Evolutionary conservation across 2,888 invertebrate genomes (phyloP).

Genomic region (Zonitis immaculata): DNA sequence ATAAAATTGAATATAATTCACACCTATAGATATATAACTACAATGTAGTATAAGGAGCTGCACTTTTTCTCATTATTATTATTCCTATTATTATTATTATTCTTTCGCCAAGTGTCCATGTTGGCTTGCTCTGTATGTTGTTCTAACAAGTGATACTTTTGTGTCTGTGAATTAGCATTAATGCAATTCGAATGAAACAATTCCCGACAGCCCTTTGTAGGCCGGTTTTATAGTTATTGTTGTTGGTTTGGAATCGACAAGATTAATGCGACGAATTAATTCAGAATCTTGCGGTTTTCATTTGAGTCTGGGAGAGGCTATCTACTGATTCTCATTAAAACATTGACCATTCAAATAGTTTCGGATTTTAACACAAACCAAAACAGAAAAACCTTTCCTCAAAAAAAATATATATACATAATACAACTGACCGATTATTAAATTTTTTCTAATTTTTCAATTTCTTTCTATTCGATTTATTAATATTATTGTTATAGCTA

Average conservation of each 20-base stretch:
- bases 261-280: slow-evolving; percentile 34
- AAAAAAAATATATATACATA: slow-evolving; percentile 6
- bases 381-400: no score
- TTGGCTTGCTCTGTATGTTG: not conserved
- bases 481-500: no score
- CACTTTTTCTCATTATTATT: no score
- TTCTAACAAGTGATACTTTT: slow-evolving; percentile 16
- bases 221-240: slow-evolving; percentile 22
- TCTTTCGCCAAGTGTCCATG: not conserved
- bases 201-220: slow-evolving; percentile 15
- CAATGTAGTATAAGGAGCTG: no score
- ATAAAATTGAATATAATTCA: no score
- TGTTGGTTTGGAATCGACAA: slow-evolving; percentile 18
- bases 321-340: slow-evolving; percentile 20
- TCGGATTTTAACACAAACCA: no score
- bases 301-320: slow-evolving; percentile 15
- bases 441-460: no score
- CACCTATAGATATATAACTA: no score
- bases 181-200: slow-evolving; percentile 28
- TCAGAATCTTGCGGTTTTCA: slow-evolving; percentile 28
- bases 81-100: no score
- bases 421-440: no score
- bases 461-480: no score
- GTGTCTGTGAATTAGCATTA: slow-evolving; percentile 30
- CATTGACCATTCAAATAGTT: slow-evolving; percentile 19